Evolutionary conservation across 2,888 invertebrate species (phyloP), one percentile per base, ranked within the genome.

Genomic region (Eilema caniola): DNA sequence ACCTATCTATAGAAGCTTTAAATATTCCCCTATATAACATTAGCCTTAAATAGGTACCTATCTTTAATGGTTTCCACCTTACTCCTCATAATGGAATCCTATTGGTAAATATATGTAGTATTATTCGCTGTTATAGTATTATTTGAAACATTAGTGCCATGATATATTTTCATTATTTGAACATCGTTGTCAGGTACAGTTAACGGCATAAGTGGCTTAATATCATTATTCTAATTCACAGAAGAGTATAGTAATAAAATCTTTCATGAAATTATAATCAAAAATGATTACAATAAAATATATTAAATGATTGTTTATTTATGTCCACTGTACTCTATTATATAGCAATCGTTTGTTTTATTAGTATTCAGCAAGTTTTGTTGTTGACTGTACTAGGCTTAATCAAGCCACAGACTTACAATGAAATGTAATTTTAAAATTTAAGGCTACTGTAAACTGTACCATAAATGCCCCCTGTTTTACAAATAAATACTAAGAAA

Each of bases 1-100:
- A 65, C 78, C 67, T 75, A 71, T 75, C 53, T 53, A 53, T 53
- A 70, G 75, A 79, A 80, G 83, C 81, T 85, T 85, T 81, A 83
- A 83, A 67, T 74, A 75, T 75, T 67, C 71, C 75, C 75, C 75
- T 71, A 72, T 73, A 63, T 53, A 69, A 66, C 31, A 2, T 53
- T 64, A 66, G 71, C 31, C 16, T n/a, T 23, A 41, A 60, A 23
- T 67, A 3, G 2, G 2, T 23, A 12, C 3, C n/a, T 14, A 14
- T 11, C n/a, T 24, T 62, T 20, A 25, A 20, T 59, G 24, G 5
- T 16, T 62, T 31, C n/a, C n/a, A 62, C 31, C 16, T 31, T 41
- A n/a, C n/a, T 5, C 16, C 33, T 16, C 14, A 3, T 16, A 12
- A 62, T 25, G 20, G 24, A 25, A 41, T 41, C 14, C 3, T 41